These are phyloP conservation scores for Drosophila auraria DNA, from an alignment of 1,140 invertebrate species.

Conservation along the genomic window DNA sequence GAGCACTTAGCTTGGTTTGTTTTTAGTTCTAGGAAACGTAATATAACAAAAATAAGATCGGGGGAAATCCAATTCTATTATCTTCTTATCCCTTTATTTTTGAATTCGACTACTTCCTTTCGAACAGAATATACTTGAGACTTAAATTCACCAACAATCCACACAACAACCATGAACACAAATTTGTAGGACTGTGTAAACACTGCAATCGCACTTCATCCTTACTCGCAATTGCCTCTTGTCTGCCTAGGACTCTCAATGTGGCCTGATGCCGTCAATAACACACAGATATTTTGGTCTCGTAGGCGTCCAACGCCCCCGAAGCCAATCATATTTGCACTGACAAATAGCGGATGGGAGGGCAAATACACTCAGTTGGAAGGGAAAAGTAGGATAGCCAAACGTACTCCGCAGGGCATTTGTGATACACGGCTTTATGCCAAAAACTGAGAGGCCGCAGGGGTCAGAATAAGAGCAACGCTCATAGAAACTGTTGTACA, in stretches of 20 bases:
- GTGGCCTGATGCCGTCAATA: conserved; percentile 54
- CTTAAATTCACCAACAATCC: neutral
- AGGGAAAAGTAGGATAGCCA: neutral
- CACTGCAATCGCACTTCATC: conserved; percentile 42
- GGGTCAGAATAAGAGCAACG: conserved; percentile 4
- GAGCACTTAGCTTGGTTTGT: too few species aligned
- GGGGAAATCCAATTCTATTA: too few species aligned
- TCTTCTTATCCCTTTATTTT: too few species aligned
- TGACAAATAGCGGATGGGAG: conserved; percentile 19
- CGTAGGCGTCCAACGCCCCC: conserved; percentile 30
- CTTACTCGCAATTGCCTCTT: conserved; percentile 35
- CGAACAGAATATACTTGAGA: too few species aligned
- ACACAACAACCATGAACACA: neutral
- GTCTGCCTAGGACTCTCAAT: conserved; percentile 32
- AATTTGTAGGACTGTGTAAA: conserved; percentile 47
- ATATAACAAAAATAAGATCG: too few species aligned
- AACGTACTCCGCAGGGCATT: conserved; percentile 48
- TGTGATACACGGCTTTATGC: conserved; percentile 70
- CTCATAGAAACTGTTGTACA: conserved; percentile 35
- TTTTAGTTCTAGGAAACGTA: too few species aligned
- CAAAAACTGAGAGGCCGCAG: conserved; percentile 70
- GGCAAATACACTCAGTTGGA: conserved; percentile 15
- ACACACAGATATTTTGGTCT: conserved; percentile 34
- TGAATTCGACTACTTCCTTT: neutral
- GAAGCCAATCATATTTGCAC: conserved; percentile 64